Evolutionary conservation across 2,797 vertebrate genomes (phyloP).

Genomic region (Aulostomus chinensis): DNA sequence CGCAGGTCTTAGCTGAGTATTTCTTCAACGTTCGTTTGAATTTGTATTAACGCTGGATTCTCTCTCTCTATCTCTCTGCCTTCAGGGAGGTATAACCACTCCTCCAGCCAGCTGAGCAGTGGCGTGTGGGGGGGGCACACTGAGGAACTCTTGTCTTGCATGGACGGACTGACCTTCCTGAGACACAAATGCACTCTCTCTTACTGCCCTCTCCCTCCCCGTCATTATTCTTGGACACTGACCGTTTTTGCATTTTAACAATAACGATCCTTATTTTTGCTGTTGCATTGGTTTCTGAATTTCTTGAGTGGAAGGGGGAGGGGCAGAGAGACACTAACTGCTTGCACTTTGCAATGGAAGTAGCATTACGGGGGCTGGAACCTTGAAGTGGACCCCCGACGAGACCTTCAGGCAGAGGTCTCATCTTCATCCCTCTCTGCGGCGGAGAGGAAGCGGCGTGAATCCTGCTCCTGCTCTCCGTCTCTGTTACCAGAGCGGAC

Average conservation of each 20-base stretch:
- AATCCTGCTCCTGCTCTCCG: conserved; percentile 11
- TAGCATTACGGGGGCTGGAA: conserved; percentile 62
- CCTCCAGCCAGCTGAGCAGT: conserved; percentile 16
- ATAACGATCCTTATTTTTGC: conserved; percentile 21
- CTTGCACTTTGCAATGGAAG: conserved; percentile 81
- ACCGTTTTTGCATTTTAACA: conserved; percentile 40
- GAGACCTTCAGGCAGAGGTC: conserved; percentile 10
- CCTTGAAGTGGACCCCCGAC: conserved; percentile 34
- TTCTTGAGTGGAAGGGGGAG: conserved; percentile 46
- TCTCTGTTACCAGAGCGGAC: background rate
- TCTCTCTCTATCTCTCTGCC: background rate
- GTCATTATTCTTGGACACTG: conserved; percentile 38
- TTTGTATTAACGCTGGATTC: background rate
- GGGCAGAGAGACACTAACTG: conserved; percentile 67
- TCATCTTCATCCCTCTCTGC: conserved; percentile 14
- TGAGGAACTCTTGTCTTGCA: conserved; percentile 47
- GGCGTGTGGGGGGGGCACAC: conserved; percentile 9
- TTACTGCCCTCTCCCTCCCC: conserved; percentile 56
- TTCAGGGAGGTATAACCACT: conserved; percentile 78
- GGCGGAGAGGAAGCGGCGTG: conserved; percentile 3
- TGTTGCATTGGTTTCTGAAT: conserved; percentile 50
- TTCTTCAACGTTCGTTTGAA: no score
- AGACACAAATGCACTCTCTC: conserved; percentile 75
- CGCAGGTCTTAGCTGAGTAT: no score
- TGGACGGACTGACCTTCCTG: conserved; percentile 58